Conservation (phyloP, 1,140 invertebrate genomes). For the Drosophila jambulina region DNA sequence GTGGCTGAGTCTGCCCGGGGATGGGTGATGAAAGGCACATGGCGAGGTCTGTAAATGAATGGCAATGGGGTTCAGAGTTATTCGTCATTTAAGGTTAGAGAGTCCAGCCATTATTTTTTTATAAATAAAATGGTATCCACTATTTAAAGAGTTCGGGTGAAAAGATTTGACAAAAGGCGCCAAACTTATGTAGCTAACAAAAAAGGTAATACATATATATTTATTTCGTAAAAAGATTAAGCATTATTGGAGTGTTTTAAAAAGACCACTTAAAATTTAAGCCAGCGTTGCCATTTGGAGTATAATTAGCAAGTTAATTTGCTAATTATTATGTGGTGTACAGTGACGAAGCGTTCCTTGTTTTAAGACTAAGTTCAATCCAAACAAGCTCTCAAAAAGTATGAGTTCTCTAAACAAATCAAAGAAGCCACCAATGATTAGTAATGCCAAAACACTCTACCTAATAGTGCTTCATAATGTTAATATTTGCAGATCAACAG, state of each 20-base stretch:
- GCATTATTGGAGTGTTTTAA: neutral
- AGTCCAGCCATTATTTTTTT: neutral
- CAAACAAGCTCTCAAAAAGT: neutral
- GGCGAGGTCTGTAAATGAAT: neutral
- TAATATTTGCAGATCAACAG: slow-evolving; percentile 20
- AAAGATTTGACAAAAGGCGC: neutral
- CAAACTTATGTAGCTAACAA: neutral
- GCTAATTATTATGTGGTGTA: neutral
- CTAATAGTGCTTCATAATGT: slow-evolving; percentile 10
- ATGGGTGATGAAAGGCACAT: slow-evolving; percentile 82
- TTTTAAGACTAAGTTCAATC: neutral
- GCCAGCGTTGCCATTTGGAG: neutral
- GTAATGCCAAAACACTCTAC: slow-evolving; percentile 6
- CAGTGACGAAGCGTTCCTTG: neutral
- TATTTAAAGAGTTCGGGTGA: neutral
- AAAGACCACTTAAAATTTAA: neutral
- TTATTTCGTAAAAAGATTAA: neutral
- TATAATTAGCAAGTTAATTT: neutral
- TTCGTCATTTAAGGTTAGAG: neutral
- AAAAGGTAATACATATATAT: neutral
- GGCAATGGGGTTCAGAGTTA: neutral
- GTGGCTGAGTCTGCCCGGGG: slow-evolving; percentile 27
- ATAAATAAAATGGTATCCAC: neutral
- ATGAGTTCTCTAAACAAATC: neutral
- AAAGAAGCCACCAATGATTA: neutral